A percentile compares a stretch with the other conserved stretches of the same genome.
These are phyloP conservation scores for Xiphydria camelus DNA, from an alignment of 2,888 invertebrate genomes.

Conservation along the genomic window DNA sequence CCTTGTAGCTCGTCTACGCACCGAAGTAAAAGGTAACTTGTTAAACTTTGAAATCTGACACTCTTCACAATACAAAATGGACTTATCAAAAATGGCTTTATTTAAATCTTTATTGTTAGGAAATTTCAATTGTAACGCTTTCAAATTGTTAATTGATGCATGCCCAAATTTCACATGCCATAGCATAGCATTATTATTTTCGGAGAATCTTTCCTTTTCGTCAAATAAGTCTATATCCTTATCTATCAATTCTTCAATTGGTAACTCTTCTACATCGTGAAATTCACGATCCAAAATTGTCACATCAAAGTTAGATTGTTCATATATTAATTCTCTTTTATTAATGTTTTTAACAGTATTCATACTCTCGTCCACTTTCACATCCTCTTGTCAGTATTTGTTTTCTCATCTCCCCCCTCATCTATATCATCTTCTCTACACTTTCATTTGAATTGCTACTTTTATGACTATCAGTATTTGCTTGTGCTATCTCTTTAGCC, in stretches of 20 bases:
- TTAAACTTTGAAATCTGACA: constrained; percentile 12
- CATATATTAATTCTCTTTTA: background rate
- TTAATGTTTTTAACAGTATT: background rate
- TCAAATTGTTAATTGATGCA: constrained; percentile 4
- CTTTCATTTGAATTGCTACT: too few species aligned
- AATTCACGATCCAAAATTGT: constrained; percentile 8
- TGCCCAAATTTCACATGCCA: constrained; percentile 9
- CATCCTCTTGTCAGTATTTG: too few species aligned
- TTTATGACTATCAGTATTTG: too few species aligned
- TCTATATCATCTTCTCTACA: background rate
- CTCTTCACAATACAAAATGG: constrained; percentile 14
- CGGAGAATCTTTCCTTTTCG: background rate
- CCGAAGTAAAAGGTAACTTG: too few species aligned
- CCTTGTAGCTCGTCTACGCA: constrained; percentile 16
- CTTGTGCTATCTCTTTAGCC: too few species aligned
- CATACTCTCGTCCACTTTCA: too few species aligned
- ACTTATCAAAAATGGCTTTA: constrained; percentile 14
- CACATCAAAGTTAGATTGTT: background rate
- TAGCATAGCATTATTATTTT: constrained; percentile 3
- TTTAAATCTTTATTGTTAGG: background rate
- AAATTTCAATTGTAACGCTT: constrained; percentile 4
- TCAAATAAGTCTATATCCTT: background rate
- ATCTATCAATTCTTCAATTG: background rate
- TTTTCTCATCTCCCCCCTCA: too few species aligned
- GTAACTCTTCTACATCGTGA: constrained; percentile 3